phyloP scores from a whole-genome alignment of 2,113 vertebrate species.

The Tragelaphus buxtoni region DNA sequence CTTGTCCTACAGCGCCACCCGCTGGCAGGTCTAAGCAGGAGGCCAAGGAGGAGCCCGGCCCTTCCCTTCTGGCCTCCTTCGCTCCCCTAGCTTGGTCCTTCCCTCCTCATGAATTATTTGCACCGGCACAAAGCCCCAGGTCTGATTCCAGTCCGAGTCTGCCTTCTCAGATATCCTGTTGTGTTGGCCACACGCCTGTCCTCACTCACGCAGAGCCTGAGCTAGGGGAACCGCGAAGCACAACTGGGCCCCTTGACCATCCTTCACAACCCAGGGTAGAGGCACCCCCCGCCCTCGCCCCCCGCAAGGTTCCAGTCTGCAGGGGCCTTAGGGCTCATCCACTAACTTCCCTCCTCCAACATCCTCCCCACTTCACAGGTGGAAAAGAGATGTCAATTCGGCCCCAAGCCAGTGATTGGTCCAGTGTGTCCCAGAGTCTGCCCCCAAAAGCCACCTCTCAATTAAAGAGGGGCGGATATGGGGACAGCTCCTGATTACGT shows the following conservation, averaged over 20 bases:
- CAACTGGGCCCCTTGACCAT: neutral
- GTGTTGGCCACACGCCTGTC: neutral
- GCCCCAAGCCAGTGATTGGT: no score
- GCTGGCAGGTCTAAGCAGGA: conserved; percentile 46
- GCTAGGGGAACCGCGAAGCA: neutral
- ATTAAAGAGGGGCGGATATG: fast-evolving
- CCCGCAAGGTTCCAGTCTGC: neutral
- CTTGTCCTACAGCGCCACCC: conserved; percentile 83
- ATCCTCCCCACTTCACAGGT: neutral
- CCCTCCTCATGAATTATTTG: conserved; percentile 5
- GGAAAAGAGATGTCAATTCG: neutral
- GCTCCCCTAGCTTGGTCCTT: neutral
- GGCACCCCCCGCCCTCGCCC: no score
- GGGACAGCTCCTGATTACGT: neutral
- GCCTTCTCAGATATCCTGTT: neutral
- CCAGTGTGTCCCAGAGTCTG: fast-evolving
- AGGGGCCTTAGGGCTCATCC: no score
- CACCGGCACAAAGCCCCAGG: neutral
- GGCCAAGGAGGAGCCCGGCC: neutral
- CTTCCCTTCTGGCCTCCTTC: fast-evolving
- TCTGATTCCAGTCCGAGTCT: neutral
- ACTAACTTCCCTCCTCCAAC: neutral
- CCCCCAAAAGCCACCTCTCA: neutral
- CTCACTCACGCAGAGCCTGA: neutral
- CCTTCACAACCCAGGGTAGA: neutral